Evolutionary conservation across 2,113 vertebrate species (phyloP).

Genomic region (Nestor notabilis): DNA sequence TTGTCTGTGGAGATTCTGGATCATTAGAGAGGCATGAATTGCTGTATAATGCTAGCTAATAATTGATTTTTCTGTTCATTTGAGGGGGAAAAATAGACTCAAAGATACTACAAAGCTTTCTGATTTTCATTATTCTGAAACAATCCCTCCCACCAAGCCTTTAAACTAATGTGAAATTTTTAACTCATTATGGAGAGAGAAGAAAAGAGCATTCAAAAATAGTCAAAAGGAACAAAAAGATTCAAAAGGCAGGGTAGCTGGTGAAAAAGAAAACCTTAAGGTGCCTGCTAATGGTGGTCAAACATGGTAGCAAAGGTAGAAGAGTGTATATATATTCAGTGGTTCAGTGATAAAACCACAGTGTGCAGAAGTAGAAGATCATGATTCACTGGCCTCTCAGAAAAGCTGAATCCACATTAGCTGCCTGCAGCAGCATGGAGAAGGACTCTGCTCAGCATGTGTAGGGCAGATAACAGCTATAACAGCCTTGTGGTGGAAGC

Average conservation of each 20-base stretch:
- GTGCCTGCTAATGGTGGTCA: background rate
- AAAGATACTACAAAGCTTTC: background rate
- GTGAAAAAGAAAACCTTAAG: background rate
- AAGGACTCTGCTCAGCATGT: background rate
- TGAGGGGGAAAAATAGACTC: background rate
- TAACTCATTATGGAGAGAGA: background rate
- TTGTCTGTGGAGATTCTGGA: background rate
- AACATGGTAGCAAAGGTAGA: background rate
- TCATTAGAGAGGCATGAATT: background rate
- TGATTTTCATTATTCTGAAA: background rate
- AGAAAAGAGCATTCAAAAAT: background rate
- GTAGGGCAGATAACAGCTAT: background rate
- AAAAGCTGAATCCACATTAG: background rate
- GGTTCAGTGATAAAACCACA: background rate
- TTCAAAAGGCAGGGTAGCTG: background rate
- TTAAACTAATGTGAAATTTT: background rate
- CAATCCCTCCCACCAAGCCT: background rate
- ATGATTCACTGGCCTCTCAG: background rate
- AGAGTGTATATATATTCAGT: background rate
- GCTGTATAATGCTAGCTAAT: background rate
- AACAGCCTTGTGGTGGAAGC: background rate
- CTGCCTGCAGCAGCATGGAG: background rate
- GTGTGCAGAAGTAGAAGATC: background rate
- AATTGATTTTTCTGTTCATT: constrained; percentile 9
- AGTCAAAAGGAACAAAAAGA: background rate